phyloP scores from a whole-genome alignment of 92 coral and sea anemone species.

The Heteractis magnifica region DNA sequence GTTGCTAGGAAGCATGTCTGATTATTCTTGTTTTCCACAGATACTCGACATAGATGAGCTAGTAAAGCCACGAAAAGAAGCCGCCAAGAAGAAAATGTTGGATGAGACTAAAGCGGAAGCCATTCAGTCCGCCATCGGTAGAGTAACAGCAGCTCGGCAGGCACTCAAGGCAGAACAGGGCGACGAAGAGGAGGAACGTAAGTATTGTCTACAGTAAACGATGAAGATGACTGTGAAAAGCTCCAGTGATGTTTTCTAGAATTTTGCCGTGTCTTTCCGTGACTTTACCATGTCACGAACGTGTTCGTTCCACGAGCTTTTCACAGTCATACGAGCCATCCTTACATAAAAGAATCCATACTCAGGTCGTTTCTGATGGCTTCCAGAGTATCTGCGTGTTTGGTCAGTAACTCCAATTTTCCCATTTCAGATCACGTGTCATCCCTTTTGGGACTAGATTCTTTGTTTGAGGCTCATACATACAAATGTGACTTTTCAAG shows the following conservation, averaged over 20 bases:
- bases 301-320: too few relatives aligned
- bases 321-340: too few relatives aligned
- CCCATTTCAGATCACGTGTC: too few relatives aligned
- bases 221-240: neutral
- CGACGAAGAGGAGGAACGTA: conserved; percentile 80
- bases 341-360: too few relatives aligned
- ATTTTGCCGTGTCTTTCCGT: too few relatives aligned
- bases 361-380: too few relatives aligned
- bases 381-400: too few relatives aligned
- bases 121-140: conserved; percentile 78
- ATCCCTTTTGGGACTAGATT: too few relatives aligned
- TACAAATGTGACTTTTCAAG: too few relatives aligned
- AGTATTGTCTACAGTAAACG: neutral
- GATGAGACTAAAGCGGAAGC: conserved; percentile 86
- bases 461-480: too few relatives aligned
- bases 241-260: neutral
- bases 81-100: conserved; percentile 86
- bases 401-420: too few relatives aligned
- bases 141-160: conserved; percentile 75
- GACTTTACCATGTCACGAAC: too few relatives aligned
- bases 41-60: conserved; percentile 74
- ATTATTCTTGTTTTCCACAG: conserved; percentile 27
- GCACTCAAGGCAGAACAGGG: conserved; percentile 56
- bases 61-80: conserved; percentile 73
- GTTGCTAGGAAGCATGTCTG: neutral